Percentiles rank a stretch among this genome's conserved stretches.
These are phyloP conservation scores for Drosophila ogumai DNA, from an alignment of 1,140 invertebrate species.

Conservation along the genomic window DNA sequence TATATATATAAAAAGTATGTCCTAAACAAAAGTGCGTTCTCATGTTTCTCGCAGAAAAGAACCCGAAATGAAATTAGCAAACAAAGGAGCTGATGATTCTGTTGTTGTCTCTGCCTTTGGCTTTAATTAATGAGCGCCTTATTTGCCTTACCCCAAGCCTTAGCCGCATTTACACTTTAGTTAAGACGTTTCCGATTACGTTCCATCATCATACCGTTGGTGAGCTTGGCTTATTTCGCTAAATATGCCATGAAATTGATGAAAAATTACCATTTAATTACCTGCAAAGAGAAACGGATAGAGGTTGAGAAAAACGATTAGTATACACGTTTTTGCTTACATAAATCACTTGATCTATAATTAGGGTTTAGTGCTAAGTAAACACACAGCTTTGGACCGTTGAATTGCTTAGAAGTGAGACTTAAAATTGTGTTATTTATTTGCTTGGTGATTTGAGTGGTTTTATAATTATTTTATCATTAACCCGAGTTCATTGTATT, in stretches of 20 bases:
- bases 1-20: slow-evolving; percentile 50
- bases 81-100: slow-evolving; percentile 49
- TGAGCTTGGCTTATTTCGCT: slow-evolving; percentile 32
- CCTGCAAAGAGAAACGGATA: slow-evolving; percentile 58
- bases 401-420: slow-evolving; percentile 6
- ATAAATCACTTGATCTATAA: slow-evolving; percentile 37
- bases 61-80: slow-evolving; percentile 47
- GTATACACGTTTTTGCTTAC: slow-evolving; percentile 21
- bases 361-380: slow-evolving; percentile 20
- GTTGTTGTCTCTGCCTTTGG: slow-evolving; percentile 32
- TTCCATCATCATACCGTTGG: slow-evolving; percentile 10
- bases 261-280: slow-evolving; percentile 68
- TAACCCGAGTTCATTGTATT: background rate
- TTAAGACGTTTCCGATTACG: slow-evolving; percentile 27
- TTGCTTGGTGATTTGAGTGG: background rate
- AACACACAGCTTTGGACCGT: slow-evolving; percentile 25
- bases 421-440: background rate
- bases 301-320: slow-evolving; percentile 47
- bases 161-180: slow-evolving; percentile 3
- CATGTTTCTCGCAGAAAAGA: slow-evolving; percentile 64
- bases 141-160: slow-evolving; percentile 25
- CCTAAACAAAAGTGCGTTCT: slow-evolving; percentile 69
- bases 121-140: slow-evolving; percentile 61
- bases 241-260: slow-evolving; percentile 57
- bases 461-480: background rate